These are phyloP conservation scores for Etia nguti DNA, from an alignment of 2,113 vertebrate species.

Conservation along the genomic window DNA sequence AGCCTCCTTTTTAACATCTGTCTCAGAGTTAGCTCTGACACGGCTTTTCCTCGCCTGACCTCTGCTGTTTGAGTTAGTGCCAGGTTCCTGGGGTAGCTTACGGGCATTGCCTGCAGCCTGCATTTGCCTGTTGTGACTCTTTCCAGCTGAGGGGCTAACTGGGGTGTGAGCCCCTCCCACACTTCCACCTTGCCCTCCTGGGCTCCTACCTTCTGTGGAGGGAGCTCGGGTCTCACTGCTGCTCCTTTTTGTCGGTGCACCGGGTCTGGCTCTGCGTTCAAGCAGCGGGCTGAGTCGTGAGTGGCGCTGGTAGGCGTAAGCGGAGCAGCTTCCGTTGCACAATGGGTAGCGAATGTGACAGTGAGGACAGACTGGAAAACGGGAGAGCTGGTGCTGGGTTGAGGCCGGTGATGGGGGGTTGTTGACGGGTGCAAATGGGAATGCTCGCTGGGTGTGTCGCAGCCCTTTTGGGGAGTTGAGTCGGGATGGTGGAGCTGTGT, in stretches of 20 bases:
- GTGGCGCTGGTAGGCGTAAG: slow-evolving; percentile 74
- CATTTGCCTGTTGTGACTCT: slow-evolving; percentile 63
- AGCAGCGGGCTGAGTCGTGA: slow-evolving; percentile 73
- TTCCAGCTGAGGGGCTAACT: slow-evolving; percentile 62
- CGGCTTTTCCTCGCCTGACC: slow-evolving; percentile 55
- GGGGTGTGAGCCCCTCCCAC: slow-evolving; percentile 58
- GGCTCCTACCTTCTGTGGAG: slow-evolving; percentile 50
- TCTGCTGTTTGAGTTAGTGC: slow-evolving; percentile 37
- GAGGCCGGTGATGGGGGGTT: slow-evolving; percentile 63
- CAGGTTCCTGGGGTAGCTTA: slow-evolving; percentile 48
- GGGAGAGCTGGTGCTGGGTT: slow-evolving; percentile 52
- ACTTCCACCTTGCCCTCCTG: slow-evolving; percentile 32
- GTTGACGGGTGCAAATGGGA: slow-evolving; percentile 60
- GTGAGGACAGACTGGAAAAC: slow-evolving; percentile 64
- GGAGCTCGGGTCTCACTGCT: slow-evolving; percentile 71
- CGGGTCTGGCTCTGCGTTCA: slow-evolving; percentile 54
- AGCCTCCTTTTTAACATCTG: slow-evolving; percentile 61
- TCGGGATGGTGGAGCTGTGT: slow-evolving; percentile 72
- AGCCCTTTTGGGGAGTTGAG: slow-evolving; percentile 74
- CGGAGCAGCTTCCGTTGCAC: slow-evolving; percentile 75
- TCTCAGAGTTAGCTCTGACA: slow-evolving; percentile 57
- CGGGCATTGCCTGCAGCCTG: slow-evolving; percentile 63
- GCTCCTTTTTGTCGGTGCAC: slow-evolving; percentile 61
- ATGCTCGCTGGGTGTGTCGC: slow-evolving; percentile 63
- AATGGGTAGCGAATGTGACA: slow-evolving; percentile 74